phyloP scores from a whole-genome alignment of 35 echinoderm and acorn worm genomes.

The Ophioderma brevispina region DNA sequence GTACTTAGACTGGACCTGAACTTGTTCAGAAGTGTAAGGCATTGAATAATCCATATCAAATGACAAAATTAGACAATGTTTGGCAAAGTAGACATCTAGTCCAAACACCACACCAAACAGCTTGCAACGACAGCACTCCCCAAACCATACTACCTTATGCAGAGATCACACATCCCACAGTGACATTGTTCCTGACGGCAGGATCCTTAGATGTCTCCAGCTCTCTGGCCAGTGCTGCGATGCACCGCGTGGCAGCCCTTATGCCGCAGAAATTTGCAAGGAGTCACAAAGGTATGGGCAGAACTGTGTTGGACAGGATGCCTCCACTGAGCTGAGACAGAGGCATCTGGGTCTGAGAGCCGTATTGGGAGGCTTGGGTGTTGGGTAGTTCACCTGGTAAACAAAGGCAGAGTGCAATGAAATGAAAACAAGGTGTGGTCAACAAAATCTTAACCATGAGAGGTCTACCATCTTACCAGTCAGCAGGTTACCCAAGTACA shows the following conservation, averaged over 20 bases:
- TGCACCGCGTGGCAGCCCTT: conserved; percentile 87
- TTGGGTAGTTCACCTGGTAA: conserved; percentile 39
- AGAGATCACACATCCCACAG: conserved; percentile 94
- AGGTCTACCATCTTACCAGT: no score
- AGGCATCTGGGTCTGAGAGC: conserved; percentile 58
- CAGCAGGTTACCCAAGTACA: no score
- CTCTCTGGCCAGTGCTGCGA: conserved; percentile 85
- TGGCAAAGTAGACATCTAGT: no score
- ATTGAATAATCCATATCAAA: no score
- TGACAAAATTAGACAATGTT: no score
- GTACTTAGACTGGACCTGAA: no score
- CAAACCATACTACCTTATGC: conserved; percentile 86
- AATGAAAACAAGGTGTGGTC: no score
- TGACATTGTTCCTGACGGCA: conserved; percentile 85
- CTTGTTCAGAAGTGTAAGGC: no score
- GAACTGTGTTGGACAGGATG: conserved; percentile 68
- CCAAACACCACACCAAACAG: no score
- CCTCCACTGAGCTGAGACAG: conserved; percentile 70
- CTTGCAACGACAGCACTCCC: no score
- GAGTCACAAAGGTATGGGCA: conserved; percentile 80
- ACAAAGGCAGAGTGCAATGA: no score
- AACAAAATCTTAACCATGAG: no score
- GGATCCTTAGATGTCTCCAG: conserved; percentile 75
- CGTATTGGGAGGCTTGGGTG: conserved; percentile 49
- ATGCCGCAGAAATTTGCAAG: conserved; percentile 87